These are phyloP conservation scores for Ictalurus furcatus DNA, from an alignment of 2,113 vertebrate genomes.

Conservation along the genomic window DNA sequence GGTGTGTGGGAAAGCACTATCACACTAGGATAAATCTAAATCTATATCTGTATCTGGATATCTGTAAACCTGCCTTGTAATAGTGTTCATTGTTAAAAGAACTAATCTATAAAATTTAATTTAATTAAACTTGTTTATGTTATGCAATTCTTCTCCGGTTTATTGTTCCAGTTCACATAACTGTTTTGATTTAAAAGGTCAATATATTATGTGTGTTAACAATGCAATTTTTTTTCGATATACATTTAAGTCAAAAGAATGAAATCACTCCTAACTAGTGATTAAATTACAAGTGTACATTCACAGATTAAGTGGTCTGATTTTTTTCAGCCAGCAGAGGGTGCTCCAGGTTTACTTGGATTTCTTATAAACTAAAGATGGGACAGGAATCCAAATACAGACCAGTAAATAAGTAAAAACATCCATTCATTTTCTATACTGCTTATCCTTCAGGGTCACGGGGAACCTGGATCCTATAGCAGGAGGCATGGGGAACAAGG, in stretches of 20 bases:
- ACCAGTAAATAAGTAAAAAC: background rate
- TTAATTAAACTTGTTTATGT: background rate
- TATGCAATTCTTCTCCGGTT: background rate
- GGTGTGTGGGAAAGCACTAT: background rate
- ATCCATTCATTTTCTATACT: background rate
- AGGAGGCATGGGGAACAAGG: too few species aligned
- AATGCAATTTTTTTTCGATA: background rate
- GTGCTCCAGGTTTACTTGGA: background rate
- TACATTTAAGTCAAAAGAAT: background rate
- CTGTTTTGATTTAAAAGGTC: background rate
- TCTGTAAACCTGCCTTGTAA: background rate
- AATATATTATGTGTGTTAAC: background rate
- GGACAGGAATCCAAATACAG: background rate
- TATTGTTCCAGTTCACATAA: background rate
- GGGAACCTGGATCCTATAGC: too few species aligned
- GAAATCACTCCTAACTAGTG: background rate
- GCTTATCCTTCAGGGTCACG: too few species aligned
- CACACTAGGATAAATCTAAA: background rate
- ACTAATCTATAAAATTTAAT: background rate
- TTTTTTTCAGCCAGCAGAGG: slow-evolving; percentile 12
- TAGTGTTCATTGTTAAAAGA: background rate
- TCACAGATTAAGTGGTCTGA: background rate
- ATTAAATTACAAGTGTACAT: background rate
- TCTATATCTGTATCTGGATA: background rate
- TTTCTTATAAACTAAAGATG: background rate